Evolutionary conservation across 2,113 vertebrate genomes (phyloP).

Genomic region (Takifugu bimaculatus): DNA sequence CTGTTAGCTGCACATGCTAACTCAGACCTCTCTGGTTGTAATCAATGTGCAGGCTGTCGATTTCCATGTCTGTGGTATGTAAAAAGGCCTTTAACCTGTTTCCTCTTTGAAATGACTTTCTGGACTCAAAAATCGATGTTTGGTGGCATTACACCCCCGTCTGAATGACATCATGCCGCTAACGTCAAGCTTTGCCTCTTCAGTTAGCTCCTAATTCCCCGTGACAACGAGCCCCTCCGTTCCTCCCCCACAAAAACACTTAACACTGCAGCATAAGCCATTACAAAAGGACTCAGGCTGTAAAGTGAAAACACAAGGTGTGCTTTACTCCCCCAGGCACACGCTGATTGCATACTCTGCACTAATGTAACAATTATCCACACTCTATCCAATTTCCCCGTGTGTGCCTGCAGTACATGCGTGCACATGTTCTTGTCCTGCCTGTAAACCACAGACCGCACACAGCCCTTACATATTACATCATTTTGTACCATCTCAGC

Average conservation of each 20-base stretch:
- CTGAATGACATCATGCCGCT: conserved; percentile 5
- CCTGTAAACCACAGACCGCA: conserved; percentile 41
- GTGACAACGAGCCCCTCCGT: conserved; percentile 6
- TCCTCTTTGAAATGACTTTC: neutral
- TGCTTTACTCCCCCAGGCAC: conserved; percentile 42
- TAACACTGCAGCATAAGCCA: conserved; percentile 23
- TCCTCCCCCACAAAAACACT: conserved; percentile 20
- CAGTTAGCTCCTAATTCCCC: conserved; percentile 18
- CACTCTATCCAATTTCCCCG: conserved; percentile 54
- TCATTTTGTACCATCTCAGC: conserved; percentile 49
- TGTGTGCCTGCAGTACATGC: neutral
- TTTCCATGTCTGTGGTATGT: neutral
- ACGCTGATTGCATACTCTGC: conserved; percentile 53
- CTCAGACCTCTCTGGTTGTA: no score
- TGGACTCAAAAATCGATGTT: conserved; percentile 2
- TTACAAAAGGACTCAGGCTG: conserved; percentile 21
- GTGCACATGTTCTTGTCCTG: conserved; percentile 6
- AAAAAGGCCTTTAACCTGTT: neutral
- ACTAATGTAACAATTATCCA: conserved; percentile 59
- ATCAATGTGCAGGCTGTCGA: neutral
- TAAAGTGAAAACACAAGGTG: conserved; percentile 52
- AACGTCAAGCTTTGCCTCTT: conserved; percentile 5
- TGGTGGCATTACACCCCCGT: neutral
- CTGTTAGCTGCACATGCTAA: no score
- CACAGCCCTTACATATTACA: conserved; percentile 50